These are phyloP conservation scores for Caenorhabditis zanzibari DNA, from an alignment of 2,888 invertebrate genomes.

Conservation along the genomic window DNA sequence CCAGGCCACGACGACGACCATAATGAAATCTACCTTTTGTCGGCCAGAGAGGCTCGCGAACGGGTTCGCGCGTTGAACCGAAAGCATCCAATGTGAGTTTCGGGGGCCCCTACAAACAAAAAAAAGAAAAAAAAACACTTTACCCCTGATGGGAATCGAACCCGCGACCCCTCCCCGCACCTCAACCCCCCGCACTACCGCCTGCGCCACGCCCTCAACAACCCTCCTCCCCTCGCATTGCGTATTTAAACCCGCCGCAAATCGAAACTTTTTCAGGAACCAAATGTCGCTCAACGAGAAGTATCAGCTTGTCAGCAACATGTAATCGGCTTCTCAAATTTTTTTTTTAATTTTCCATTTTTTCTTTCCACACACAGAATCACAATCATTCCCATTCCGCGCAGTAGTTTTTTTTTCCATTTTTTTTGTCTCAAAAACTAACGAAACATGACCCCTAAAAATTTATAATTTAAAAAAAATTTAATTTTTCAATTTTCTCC, in stretches of 20 bases:
- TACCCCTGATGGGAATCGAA: not conserved
- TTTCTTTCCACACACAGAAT: not conserved
- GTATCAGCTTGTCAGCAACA: conserved; percentile 80
- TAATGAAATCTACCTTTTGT: conserved; percentile 81
- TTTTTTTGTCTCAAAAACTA: not conserved
- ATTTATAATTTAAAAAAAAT: not conserved
- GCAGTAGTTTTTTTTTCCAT: conserved; percentile 5
- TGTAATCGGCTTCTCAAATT: conserved; percentile 70
- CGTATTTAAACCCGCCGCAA: not conserved
- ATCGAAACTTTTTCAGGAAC: conserved; percentile 41
- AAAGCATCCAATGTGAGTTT: conserved; percentile 66
- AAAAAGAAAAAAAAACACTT: not conserved
- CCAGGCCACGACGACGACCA: conserved; percentile 66
- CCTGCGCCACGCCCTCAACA: not conserved
- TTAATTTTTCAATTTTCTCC: not conserved
- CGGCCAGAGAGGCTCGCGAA: conserved; percentile 81
- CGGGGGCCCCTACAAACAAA: not conserved
- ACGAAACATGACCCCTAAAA: conserved; percentile 30
- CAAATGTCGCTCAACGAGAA: conserved; percentile 82
- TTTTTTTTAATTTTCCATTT: conserved; percentile 1
- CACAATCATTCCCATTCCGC: conserved; percentile 45
- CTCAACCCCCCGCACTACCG: not conserved
- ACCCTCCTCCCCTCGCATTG: not conserved
- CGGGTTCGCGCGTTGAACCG: conserved; percentile 75
- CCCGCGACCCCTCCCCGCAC: not conserved